Conservation (phyloP, 2,113 vertebrate genomes). For the Syrrhaptes paradoxus region DNA sequence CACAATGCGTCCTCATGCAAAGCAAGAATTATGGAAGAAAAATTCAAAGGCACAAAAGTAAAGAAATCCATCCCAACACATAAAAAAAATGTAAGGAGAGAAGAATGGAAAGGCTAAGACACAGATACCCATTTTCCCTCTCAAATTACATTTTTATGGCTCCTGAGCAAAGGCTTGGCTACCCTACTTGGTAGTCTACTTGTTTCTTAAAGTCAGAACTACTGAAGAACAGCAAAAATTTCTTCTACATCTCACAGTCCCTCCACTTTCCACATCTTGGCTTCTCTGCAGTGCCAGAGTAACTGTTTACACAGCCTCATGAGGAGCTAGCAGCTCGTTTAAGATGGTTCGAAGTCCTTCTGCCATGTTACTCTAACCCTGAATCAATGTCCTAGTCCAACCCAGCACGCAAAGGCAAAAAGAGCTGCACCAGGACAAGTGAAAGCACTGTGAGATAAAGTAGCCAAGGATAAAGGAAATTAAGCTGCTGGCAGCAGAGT, state of each 20-base stretch:
- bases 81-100: neutral
- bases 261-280: neutral
- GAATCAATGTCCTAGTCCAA: neutral
- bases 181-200: neutral
- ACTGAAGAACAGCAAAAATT: neutral
- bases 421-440: neutral
- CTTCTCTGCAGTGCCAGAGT: neutral
- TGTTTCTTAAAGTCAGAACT: neutral
- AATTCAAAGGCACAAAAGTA: neutral
- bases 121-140: neutral
- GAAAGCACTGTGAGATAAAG: neutral
- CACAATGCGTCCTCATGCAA: neutral
- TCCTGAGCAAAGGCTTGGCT: neutral
- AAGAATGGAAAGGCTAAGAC: neutral
- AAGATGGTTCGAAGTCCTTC: conserved; percentile 9
- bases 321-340: neutral
- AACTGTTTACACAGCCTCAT: conserved; percentile 44
- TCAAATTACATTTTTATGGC: neutral
- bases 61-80: neutral
- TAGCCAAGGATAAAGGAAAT: neutral
- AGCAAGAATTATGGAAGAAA: neutral
- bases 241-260: neutral
- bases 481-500: neutral
- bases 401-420: neutral
- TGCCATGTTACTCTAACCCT: conserved; percentile 1